These are phyloP conservation scores for Drosophila funebris DNA, from an alignment of 1,140 invertebrate genomes.

Conservation along the genomic window DNA sequence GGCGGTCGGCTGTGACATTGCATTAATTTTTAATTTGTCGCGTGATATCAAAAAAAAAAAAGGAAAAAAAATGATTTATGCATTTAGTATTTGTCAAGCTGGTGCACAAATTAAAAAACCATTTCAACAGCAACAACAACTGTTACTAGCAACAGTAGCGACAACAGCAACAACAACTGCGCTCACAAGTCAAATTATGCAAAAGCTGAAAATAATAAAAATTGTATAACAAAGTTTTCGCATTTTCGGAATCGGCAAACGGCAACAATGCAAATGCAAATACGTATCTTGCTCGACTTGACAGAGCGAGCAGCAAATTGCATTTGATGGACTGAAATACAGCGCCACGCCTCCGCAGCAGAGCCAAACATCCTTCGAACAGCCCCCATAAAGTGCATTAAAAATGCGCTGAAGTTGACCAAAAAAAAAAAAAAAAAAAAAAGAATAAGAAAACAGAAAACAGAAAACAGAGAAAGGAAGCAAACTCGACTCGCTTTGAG, in stretches of 20 bases:
- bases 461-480: background rate
- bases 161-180: slow-evolving; percentile 1
- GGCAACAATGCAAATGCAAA: slow-evolving; percentile 67
- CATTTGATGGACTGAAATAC: slow-evolving; percentile 51
- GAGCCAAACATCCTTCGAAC: background rate
- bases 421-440: slow-evolving; percentile 5
- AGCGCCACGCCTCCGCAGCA: slow-evolving; percentile 5
- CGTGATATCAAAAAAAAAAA: slow-evolving; percentile 27
- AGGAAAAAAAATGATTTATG: slow-evolving; percentile 65
- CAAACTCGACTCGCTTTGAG: slow-evolving; percentile 46
- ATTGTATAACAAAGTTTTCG: background rate
- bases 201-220: background rate
- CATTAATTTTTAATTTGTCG: slow-evolving; percentile 77
- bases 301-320: slow-evolving; percentile 51
- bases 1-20: slow-evolving; percentile 25
- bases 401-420: slow-evolving; percentile 36
- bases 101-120: slow-evolving; percentile 62
- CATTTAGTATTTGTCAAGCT: slow-evolving; percentile 39
- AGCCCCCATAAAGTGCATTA: slow-evolving; percentile 49
- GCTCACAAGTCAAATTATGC: slow-evolving; percentile 32
- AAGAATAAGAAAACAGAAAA: slow-evolving; percentile 16
- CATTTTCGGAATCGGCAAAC: slow-evolving; percentile 38
- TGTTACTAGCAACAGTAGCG: slow-evolving; percentile 5
- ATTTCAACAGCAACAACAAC: slow-evolving; percentile 53
- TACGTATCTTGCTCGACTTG: slow-evolving; percentile 57